Evolutionary conservation across 2,113 vertebrate species (phyloP).

Genomic region (Chiloscyllium plagiosum): DNA sequence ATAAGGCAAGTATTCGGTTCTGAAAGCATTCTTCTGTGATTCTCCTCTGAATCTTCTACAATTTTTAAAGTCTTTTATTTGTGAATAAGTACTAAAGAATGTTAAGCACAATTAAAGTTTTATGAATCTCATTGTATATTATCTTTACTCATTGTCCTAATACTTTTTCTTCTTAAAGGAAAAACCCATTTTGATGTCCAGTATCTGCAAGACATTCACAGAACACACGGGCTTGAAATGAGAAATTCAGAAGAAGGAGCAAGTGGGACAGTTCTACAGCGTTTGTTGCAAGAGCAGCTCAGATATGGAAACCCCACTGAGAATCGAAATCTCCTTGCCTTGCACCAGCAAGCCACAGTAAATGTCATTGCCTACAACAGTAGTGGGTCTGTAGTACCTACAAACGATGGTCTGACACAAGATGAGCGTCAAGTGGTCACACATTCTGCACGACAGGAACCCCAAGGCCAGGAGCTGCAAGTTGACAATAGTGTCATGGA

Average conservation of each 20-base stretch:
- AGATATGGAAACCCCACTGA: slow-evolving; percentile 80
- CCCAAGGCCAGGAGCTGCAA: slow-evolving; percentile 96
- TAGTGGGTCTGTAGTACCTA: slow-evolving; percentile 48
- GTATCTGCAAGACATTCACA: slow-evolving; percentile 74
- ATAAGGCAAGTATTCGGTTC: not conserved
- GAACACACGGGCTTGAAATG: slow-evolving; percentile 72
- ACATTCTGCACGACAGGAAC: slow-evolving; percentile 91
- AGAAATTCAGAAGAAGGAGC: slow-evolving; percentile 83
- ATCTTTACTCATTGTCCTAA: not conserved
- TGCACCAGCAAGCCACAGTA: slow-evolving; percentile 75
- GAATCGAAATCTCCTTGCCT: slow-evolving; percentile 79
- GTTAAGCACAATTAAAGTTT: not conserved
- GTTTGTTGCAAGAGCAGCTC: slow-evolving; percentile 96
- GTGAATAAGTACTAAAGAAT: not conserved
- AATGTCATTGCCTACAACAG: slow-evolving; percentile 51
- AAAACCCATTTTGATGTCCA: slow-evolving; percentile 65
- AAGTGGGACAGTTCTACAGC: slow-evolving; percentile 81
- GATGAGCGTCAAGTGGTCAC: slow-evolving; percentile 80
- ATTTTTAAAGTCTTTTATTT: not conserved
- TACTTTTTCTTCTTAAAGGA: slow-evolving; percentile 58
- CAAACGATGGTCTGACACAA: slow-evolving; percentile 63
- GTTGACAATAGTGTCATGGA: slow-evolving; percentile 81
- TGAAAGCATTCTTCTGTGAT: not conserved
- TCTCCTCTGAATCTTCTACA: not conserved
- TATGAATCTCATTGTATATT: not conserved